Evolutionary conservation across 2,888 invertebrate species (phyloP).

Genomic region (Caenorhabditis angaria): DNA sequence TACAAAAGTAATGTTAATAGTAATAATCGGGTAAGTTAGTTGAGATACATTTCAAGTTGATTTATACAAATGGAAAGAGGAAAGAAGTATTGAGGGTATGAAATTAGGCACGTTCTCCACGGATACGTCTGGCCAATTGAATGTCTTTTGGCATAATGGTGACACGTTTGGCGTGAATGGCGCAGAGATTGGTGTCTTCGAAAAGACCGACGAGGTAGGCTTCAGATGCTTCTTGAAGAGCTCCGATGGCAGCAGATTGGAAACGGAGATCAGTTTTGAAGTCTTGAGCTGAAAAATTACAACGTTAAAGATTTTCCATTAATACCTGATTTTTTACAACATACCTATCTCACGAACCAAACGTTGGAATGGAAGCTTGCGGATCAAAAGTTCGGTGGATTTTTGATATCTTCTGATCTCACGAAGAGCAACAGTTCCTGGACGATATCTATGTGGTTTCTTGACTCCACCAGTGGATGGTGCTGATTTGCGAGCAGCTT

Average conservation of each 20-base stretch:
- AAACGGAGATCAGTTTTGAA: constrained; percentile 55
- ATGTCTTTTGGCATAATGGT: constrained; percentile 88
- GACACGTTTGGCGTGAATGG: constrained; percentile 94
- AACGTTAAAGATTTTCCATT: not conserved
- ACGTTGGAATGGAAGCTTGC: constrained; percentile 55
- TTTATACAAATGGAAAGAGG: not conserved
- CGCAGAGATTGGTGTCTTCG: constrained; percentile 96
- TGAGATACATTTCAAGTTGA: not conserved
- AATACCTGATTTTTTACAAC: not conserved
- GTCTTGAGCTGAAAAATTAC: constrained; percentile 46
- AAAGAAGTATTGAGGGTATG: not conserved
- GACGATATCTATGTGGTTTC: constrained; percentile 93
- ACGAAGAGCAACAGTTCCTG: constrained; percentile 93
- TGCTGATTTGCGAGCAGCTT: constrained; percentile 88
- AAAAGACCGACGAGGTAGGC: constrained; percentile 92
- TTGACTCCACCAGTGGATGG: constrained; percentile 88
- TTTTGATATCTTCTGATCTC: constrained; percentile 96
- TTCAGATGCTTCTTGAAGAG: constrained; percentile 75
- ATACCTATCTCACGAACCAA: constrained; percentile 53
- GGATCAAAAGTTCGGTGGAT: constrained; percentile 80
- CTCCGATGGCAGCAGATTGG: constrained; percentile 48
- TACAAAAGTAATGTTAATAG: no score
- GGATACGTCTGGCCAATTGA: constrained; percentile 61
- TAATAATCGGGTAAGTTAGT: no score
- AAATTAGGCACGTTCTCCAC: constrained; percentile 77